Evolutionary conservation across 2,888 invertebrate genomes (phyloP), one percentile per base, ranked within the genome.

Genomic region (Willowsia nigromaculata): DNA sequence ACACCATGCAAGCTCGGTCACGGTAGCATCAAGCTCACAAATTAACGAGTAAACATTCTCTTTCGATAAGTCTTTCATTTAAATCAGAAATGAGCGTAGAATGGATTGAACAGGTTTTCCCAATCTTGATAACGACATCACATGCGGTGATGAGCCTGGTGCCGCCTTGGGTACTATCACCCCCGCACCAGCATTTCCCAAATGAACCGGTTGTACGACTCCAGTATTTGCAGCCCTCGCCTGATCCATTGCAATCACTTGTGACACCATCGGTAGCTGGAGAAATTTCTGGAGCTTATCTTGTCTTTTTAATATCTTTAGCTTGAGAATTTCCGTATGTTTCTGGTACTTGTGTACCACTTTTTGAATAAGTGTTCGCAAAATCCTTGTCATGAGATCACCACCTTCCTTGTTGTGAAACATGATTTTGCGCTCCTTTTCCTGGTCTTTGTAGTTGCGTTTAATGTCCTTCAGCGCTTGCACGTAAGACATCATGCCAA

Each of bases 311-410:
- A 40, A n/a, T 15, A 81, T 53, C 33, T 71, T 27, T 47, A 87
- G 68, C 50, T 68, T 74, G 50, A 87, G 78, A 30, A 80, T 43
- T 22, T 87, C 68, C 37, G 87, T 87, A 5, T 62, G 65, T 65
- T 87, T 87, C 40, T 87, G 80, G 18, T 81, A 68, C 50, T 81
- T 80, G 30, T 87, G 81, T 0, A 87, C 71, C 37, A 87, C 68
- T 33, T 81, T 80, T 1, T 81, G 80, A 68, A 87, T 80, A 7
- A 81, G 65, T 13, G 78, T 68, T 22, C 81, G 47, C n/a, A 81
- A 37, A 11, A 68, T 25, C 15, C 87, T 43, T 18, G 87, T 87
- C 81, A 81, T 80, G 11, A 87, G 18, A 47, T 87, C 87, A 9
- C 81, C 87, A 7, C n/a, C n/a, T n/a, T 68, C 68, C 40, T 81